A percentile compares a stretch with the other conserved stretches of the same genome.
These are phyloP conservation scores for Pararge aegeria DNA, from an alignment of 1,140 invertebrate species.

Conservation along the genomic window DNA sequence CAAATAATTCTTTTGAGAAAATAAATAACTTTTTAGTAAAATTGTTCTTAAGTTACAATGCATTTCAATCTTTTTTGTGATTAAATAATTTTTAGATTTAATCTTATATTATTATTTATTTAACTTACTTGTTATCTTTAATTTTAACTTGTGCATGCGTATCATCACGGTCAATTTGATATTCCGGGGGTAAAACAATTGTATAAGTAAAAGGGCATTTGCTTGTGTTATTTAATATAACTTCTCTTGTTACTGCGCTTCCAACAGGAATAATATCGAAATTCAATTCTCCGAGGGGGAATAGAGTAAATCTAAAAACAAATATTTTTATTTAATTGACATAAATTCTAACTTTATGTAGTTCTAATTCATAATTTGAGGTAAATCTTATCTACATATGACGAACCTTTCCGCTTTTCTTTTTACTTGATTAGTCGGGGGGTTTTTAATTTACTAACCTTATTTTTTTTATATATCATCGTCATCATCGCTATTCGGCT, in stretches of 20 bases:
- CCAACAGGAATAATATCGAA: constrained; percentile 69
- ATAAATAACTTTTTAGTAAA: background rate
- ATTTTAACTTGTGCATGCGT: constrained; percentile 37
- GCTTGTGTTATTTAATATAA: constrained; percentile 69
- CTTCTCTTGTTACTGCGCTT: constrained; percentile 55
- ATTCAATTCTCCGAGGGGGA: constrained; percentile 68
- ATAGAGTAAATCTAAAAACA: constrained; percentile 68
- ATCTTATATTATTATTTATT: no score
- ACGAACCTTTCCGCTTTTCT: no score
- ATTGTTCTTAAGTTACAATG: background rate
- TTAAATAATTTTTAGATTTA: no score
- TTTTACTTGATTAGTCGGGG: no score
- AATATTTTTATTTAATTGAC: no score
- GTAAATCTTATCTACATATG: no score
- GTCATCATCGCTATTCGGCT: no score
- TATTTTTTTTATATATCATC: no score
- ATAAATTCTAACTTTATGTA: background rate
- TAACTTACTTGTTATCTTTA: constrained; percentile 64
- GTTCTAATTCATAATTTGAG: no score
- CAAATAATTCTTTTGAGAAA: background rate
- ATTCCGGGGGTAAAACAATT: constrained; percentile 55
- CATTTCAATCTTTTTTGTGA: no score
- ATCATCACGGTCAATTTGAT: constrained; percentile 40
- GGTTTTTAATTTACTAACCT: no score
- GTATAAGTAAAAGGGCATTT: constrained; percentile 70